Conservation (phyloP, 2,797 vertebrate genomes). For the Potorous gilbertii region DNA sequence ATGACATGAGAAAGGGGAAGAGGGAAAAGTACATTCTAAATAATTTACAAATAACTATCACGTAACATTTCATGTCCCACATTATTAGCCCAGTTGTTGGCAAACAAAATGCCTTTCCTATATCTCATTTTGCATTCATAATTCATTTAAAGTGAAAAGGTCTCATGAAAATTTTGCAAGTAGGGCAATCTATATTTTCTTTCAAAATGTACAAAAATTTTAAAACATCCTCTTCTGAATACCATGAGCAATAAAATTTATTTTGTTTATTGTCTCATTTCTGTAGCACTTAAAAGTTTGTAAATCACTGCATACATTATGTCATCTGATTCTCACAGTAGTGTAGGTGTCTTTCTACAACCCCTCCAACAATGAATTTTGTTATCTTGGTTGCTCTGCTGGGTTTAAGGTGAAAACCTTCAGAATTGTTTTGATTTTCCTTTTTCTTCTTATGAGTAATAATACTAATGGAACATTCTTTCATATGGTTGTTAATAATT, state of each 20-base stretch:
- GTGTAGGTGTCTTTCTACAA: not conserved
- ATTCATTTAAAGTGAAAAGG: not conserved
- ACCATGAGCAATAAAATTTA: not conserved
- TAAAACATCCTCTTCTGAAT: not conserved
- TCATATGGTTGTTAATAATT: not conserved
- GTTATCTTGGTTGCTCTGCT: not conserved
- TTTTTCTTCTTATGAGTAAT: not conserved
- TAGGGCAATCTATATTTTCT: slow-evolving; percentile 16
- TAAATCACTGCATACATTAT: not conserved
- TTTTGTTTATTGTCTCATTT: not conserved
- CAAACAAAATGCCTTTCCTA: slow-evolving; percentile 52
- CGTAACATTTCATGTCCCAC: slow-evolving; percentile 28
- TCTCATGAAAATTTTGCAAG: not conserved
- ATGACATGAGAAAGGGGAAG: not conserved
- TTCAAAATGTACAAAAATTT: not conserved
- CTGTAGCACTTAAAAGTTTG: not conserved
- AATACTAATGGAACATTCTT: not conserved
- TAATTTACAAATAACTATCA: slow-evolving; percentile 41
- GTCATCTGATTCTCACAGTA: not conserved
- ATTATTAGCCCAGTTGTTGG: not conserved
- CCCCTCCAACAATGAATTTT: not conserved
- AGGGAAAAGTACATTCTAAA: not conserved
- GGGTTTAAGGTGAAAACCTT: not conserved
- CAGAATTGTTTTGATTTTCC: not conserved
- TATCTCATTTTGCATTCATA: not conserved